phyloP scores from a whole-genome alignment of 1,140 invertebrate species.

The Camponotus floridanus region DNA sequence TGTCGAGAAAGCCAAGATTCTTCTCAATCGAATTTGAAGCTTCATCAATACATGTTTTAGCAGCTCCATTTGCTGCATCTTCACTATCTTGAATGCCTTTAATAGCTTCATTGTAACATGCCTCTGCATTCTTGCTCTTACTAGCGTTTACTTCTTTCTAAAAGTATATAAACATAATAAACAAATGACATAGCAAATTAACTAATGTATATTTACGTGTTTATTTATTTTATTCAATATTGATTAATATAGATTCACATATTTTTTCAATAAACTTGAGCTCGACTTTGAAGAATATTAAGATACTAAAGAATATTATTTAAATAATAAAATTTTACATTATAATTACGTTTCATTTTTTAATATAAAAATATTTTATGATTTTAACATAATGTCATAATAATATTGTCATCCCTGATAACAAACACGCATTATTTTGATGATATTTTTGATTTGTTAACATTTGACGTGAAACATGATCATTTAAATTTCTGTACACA shows the following conservation, averaged over 20 bases:
- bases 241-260: neutral
- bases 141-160: neutral
- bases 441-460: too few species aligned
- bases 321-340: neutral
- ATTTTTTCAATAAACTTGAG: conserved; percentile 1
- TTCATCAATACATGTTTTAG: neutral
- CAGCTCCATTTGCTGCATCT: neutral
- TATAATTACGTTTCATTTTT: neutral
- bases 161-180: neutral
- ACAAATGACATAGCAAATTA: neutral
- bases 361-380: neutral
- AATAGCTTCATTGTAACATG: neutral
- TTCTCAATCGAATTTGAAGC: neutral
- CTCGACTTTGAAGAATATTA: too few species aligned
- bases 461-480: too few species aligned
- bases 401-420: neutral
- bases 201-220: neutral
- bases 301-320: too few species aligned
- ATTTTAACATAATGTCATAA: neutral
- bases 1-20: conserved; percentile 4
- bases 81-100: neutral
- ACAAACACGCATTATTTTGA: too few species aligned
- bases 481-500: neutral
- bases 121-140: neutral
- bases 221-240: conserved; percentile 32